Conservation (phyloP, 2,888 invertebrate genomes). For the Drosophila longiperda region DNA sequence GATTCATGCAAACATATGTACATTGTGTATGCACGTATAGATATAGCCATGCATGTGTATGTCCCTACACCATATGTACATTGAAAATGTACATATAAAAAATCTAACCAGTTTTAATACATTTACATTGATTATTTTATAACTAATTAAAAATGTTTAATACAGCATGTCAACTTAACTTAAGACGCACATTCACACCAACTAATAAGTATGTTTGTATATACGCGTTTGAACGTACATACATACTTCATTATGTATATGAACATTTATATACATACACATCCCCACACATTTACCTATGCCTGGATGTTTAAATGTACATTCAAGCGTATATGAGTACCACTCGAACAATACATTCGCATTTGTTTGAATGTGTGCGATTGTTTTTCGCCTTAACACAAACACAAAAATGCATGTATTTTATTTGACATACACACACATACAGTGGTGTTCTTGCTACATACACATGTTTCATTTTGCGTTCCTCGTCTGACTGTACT, state of each 20-base stretch:
- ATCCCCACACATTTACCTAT: constrained; percentile 31
- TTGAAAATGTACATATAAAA: constrained; percentile 1
- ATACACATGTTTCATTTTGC: constrained; percentile 76
- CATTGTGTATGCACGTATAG: constrained; percentile 32
- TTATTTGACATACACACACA: constrained; percentile 60
- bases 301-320: constrained; percentile 28
- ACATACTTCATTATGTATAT: constrained; percentile 10
- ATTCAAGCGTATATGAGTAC: constrained; percentile 37
- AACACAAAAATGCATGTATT: constrained; percentile 61
- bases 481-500: constrained; percentile 75
- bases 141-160: neutral
- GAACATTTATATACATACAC: constrained; percentile 2
- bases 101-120: constrained; percentile 14
- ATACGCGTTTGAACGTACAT: constrained; percentile 1
- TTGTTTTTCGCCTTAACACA: constrained; percentile 61
- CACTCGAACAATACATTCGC: constrained; percentile 46
- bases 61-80: constrained; percentile 22
- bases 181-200: constrained; percentile 9
- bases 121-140: constrained; percentile 7
- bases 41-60: constrained; percentile 10
- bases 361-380: constrained; percentile 39
- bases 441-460: constrained; percentile 54
- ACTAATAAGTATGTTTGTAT: constrained; percentile 14
- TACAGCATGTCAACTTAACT: neutral
- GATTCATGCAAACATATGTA: constrained; percentile 45